Base-by-base conservation (phyloP, 2,888 invertebrate species). In the Eristalis pertinax region DNA sequence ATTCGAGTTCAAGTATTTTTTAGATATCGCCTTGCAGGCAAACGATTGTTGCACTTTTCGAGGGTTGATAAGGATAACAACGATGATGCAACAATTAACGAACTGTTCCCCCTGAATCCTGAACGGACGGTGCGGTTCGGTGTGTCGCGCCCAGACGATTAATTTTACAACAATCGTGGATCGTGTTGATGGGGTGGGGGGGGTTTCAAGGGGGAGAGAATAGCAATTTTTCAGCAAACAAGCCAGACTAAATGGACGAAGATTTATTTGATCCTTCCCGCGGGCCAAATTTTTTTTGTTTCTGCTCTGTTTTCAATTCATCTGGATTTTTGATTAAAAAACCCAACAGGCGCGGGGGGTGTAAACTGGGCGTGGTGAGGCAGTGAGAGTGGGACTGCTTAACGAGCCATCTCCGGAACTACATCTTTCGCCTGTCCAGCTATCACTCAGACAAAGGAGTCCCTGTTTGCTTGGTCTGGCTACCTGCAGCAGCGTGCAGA, bases 51-150 rank as follows among this genome's bases (percentile, higher is more conserved):
- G 84, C 84, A 84, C 76, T 79, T 80, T 79, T 24, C 75, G 58
- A 76, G 80, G 84, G 84, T 67, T 73, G 69, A 72, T 76, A 76
- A 68, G 67, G 76, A 84, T 60, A 29, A 60, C 26, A 60, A 79
- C 74, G 67, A 75, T 75, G 84, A 84, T 84, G 84, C 84, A 84
- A 84, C 84, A 84, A 79, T 84, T 79, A 79, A 79, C 68, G 63
- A 65, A 26, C 74, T 64, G 11, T 60, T 64, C 50, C 8, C 38
- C 24, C 7, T 50, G 29, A 77, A 67, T 29, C 24, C 7, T 50
- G 29, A 77, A 67, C 70, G 76, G 43, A 65, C 60, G 56, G 26
- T 75, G 65, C 60, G 67, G 60, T 65, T 74, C 32, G 32, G 35
- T 74, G 35, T 74, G 74, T 70, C 58, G 58, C 69, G 65, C 69